Evolutionary conservation across 2,113 vertebrate species (phyloP).

Genomic region (Myocastor coypus): DNA sequence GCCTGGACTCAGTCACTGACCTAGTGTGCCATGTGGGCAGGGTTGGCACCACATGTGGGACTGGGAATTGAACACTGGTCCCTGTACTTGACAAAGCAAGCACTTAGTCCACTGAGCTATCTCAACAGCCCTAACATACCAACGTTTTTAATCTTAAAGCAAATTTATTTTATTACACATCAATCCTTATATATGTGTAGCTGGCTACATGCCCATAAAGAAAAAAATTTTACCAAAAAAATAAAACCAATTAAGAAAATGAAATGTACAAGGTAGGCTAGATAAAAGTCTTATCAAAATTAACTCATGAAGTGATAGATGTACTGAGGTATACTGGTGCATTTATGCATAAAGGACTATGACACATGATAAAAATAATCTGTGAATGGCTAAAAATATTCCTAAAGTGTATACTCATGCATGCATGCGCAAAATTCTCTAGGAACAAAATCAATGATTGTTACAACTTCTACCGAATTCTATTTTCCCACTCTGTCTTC

Average conservation of each 20-base stretch:
- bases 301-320: neutral
- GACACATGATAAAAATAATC: neutral
- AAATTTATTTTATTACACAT: constrained; percentile 2
- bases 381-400: neutral
- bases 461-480: neutral
- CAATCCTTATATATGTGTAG: neutral
- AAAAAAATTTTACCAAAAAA: neutral
- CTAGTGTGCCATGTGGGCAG: too few relatives aligned
- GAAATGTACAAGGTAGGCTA: neutral
- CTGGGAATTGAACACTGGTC: too few relatives aligned
- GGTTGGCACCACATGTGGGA: too few relatives aligned
- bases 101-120: too few relatives aligned
- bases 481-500: neutral
- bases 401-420: neutral
- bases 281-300: neutral
- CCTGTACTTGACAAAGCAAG: too few relatives aligned
- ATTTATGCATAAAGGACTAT: neutral
- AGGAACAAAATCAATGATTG: neutral
- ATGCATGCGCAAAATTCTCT: constrained; percentile 8
- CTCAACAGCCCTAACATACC: too few relatives aligned
- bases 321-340: neutral
- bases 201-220: neutral
- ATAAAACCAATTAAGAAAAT: neutral
- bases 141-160: neutral
- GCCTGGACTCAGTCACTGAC: too few relatives aligned